phyloP scores from a whole-genome alignment of 2,888 invertebrate species.

The Lasioglossum vierecki region DNA sequence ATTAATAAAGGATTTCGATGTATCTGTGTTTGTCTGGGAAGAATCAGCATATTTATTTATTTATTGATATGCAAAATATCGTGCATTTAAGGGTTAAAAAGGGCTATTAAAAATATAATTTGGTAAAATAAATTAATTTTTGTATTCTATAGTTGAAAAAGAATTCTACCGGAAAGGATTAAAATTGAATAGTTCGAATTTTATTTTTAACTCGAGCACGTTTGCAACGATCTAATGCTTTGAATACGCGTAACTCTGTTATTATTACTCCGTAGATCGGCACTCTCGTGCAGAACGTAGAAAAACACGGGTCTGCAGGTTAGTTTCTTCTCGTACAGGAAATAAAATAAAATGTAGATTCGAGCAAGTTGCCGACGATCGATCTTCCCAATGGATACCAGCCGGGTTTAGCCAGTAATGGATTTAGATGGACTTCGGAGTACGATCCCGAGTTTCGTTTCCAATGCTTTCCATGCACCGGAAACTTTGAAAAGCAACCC shows the following conservation, averaged over 20 bases:
- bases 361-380: constrained; percentile 28
- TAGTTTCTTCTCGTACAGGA: neutral
- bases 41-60: too few relatives aligned
- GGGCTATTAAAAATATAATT: too few relatives aligned
- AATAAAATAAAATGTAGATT: constrained; percentile 42
- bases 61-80: too few relatives aligned
- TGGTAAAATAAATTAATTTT: too few relatives aligned
- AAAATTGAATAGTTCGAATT: neutral
- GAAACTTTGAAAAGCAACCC: constrained; percentile 30
- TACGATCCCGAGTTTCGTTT: constrained; percentile 42
- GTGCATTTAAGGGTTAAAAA: too few relatives aligned
- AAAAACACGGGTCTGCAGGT: neutral
- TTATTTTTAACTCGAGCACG: neutral
- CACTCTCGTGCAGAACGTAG: neutral
- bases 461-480: constrained; percentile 24
- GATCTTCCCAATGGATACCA: constrained; percentile 41
- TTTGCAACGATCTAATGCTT: neutral
- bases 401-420: constrained; percentile 40
- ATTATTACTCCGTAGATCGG: neutral
- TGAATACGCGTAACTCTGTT: neutral
- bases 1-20: too few relatives aligned
- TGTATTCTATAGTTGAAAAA: too few relatives aligned
- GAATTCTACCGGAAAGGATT: too few relatives aligned
- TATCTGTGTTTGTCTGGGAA: too few relatives aligned
- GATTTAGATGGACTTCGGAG: constrained; percentile 50